Percentiles rank a stretch among this genome's conserved stretches.
Conservation (phyloP, 2,113 vertebrate species). For the Crotophaga sulcirostris region DNA sequence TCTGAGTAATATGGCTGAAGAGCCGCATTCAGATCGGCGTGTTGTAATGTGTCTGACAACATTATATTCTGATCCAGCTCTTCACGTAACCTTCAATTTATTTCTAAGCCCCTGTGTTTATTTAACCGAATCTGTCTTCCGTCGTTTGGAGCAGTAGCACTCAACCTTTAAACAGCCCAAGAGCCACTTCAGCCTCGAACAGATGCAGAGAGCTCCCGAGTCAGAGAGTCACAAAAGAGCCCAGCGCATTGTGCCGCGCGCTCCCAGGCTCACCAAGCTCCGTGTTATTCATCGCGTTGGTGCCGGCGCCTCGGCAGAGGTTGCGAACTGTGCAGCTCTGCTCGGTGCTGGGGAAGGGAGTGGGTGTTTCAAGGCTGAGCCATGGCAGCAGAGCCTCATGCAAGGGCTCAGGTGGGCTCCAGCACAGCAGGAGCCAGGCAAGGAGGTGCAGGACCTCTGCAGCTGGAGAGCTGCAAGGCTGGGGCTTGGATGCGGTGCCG, state of each 20-base stretch:
- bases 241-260: not conserved
- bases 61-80: slow-evolving; percentile 66
- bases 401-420: not conserved
- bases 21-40: not conserved
- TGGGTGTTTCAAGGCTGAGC: not conserved
- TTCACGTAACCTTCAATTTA: slow-evolving; percentile 49
- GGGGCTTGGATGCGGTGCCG: fast-evolving
- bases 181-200: slow-evolving; percentile 68
- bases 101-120: slow-evolving; percentile 69
- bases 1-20: not conserved
- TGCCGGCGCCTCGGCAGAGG: not conserved
- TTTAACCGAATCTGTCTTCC: slow-evolving; percentile 68
- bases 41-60: not conserved
- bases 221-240: slow-evolving; percentile 49
- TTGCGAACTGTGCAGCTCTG: fast-evolving
- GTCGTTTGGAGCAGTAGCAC: slow-evolving; percentile 44
- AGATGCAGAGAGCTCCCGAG: slow-evolving; percentile 58
- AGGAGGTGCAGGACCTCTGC: not conserved
- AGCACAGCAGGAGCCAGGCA: not conserved
- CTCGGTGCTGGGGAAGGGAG: not conserved
- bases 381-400: fast-evolving
- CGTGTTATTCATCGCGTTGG: not conserved
- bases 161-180: slow-evolving; percentile 70
- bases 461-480: too few relatives aligned
- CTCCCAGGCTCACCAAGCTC: not conserved